Conservation (phyloP, 2,797 vertebrate genomes). For the Artibeus lituratus region DNA sequence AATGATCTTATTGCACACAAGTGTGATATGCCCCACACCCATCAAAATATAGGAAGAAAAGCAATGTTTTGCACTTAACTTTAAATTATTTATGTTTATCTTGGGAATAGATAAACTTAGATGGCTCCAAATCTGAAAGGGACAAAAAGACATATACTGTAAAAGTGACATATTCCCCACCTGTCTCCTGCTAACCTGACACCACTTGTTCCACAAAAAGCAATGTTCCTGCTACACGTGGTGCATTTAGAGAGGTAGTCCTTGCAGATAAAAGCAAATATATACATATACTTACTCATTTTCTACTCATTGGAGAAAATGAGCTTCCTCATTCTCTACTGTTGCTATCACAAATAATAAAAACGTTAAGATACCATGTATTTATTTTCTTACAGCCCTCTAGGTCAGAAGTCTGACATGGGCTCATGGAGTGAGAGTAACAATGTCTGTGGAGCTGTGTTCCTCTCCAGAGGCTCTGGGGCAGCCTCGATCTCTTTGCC, state of each 20-base stretch:
- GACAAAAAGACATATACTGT: background rate
- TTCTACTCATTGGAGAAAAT: background rate
- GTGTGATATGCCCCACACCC: background rate
- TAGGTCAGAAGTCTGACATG: background rate
- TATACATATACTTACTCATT: background rate
- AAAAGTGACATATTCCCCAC: background rate
- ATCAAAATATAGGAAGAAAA: background rate
- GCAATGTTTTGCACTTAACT: background rate
- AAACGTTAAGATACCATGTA: background rate
- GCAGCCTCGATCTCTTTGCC: background rate
- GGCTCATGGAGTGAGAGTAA: background rate
- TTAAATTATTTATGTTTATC: background rate
- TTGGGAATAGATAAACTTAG: background rate
- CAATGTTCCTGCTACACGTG: background rate
- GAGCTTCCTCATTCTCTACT: background rate
- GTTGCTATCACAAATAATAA: background rate
- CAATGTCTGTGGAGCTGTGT: background rate
- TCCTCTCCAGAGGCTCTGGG: background rate
- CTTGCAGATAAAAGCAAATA: background rate
- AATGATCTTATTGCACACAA: background rate
- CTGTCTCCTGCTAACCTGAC: background rate
- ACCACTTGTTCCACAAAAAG: background rate
- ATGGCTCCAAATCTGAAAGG: background rate
- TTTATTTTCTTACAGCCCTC: background rate
- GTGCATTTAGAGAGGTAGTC: background rate